Evolutionary conservation across 2,888 invertebrate species (phyloP), one percentile per base, ranked within the genome.

Genomic region (Ormyrus labotus): DNA sequence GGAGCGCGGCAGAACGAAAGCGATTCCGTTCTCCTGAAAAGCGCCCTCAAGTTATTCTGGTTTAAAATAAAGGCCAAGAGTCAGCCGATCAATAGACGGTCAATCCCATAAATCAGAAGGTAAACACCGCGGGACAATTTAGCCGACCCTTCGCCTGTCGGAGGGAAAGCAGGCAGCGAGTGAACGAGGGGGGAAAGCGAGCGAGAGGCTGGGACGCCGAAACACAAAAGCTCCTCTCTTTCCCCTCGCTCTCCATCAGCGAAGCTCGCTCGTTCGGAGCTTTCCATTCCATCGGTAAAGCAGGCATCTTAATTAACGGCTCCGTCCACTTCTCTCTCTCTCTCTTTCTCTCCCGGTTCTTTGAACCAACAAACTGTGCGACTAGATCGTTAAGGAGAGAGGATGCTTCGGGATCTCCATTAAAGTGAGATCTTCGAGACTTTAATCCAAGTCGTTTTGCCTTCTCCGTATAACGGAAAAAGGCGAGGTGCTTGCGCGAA

Each of bases 71-170:
- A 80, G 53, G 80, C 73, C 75, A 64, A 57, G 74, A 79, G 73
- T 75, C 76, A 68, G 61, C 60, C 76, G 84, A 85, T 84, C 83
- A 83, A 82, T 83, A 84, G 85, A 82, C 83, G 86, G 85, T 85
- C 85, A 85, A 86, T 87, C 86, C 83, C 86, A 87, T 88, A 87
- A 88, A 88, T 88, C 88, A 87, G 86, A 86, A 86, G 86, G 85
- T 85, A 87, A 88, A 88, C 86, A 87, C 84, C 82, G 82, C 84
- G 83, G 85, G 86, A 87, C 86, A 86, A 87, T 87, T 87, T 85
- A 83, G 85, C 81, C 83, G 83, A 83, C 83, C 85, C 85, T 82
- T 83, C 83, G 83, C 69, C 78, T 80, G 78, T 79, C 84, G 76
- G 80, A 73, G 77, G 77, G 69, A 77, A 74, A 81, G 73, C 45